phyloP scores from a whole-genome alignment of 1,140 invertebrate genomes.

The Drosophila pruinosa region DNA sequence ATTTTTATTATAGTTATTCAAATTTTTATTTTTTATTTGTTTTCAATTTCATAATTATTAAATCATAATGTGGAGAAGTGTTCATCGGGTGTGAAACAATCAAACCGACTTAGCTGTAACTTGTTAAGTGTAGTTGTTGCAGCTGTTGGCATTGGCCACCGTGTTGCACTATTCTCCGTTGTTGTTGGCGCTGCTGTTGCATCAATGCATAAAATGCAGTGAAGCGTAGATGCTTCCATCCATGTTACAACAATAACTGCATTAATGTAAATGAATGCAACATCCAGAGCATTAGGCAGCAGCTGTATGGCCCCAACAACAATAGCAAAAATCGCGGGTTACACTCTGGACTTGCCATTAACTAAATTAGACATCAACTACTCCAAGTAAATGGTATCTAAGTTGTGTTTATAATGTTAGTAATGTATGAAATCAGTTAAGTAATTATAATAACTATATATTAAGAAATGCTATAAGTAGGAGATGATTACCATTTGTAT shows the following conservation, averaged over 20 bases:
- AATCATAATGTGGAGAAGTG: too few relatives aligned
- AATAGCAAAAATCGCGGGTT: constrained; percentile 43
- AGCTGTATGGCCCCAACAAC: constrained; percentile 32
- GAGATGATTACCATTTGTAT: too few relatives aligned
- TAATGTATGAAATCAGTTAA: too few relatives aligned
- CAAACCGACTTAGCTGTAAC: too few relatives aligned
- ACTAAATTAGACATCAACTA: constrained; percentile 37
- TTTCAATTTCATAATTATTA: too few relatives aligned
- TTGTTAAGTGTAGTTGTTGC: constrained; percentile 10
- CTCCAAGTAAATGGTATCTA: neutral
- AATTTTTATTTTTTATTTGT: too few relatives aligned
- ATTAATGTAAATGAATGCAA: constrained; percentile 73
- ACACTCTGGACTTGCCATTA: constrained; percentile 10
- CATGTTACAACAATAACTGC: constrained; percentile 49
- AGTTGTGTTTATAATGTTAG: neutral
- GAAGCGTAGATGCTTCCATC: constrained; percentile 17
- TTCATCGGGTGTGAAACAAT: too few relatives aligned
- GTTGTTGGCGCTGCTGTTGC: constrained; percentile 9
- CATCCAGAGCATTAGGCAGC: constrained; percentile 3
- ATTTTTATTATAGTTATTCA: too few relatives aligned
- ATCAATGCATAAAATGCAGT: constrained; percentile 58
- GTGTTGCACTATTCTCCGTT: neutral
- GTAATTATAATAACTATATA: too few relatives aligned
- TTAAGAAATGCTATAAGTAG: too few relatives aligned
- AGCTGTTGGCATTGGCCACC: constrained; percentile 1